phyloP scores from a whole-genome alignment of 2,113 vertebrate species.

The Aix galericulata region DNA sequence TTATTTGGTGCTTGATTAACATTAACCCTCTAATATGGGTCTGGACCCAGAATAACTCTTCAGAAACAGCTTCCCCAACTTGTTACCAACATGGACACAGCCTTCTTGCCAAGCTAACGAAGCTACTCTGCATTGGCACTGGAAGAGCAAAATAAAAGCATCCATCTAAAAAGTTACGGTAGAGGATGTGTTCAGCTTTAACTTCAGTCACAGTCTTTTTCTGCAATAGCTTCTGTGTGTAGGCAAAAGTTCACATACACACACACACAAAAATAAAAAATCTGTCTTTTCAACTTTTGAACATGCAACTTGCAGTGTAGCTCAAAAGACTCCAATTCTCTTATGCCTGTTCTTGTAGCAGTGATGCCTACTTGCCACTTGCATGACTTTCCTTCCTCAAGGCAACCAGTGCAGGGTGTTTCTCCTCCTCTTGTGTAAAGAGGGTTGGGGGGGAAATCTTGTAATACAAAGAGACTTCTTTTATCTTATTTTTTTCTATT shows the following conservation, averaged over 20 bases:
- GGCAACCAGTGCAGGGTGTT: background rate
- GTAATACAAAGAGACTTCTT: background rate
- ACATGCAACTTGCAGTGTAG: fast-evolving
- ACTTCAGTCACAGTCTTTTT: background rate
- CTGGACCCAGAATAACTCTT: background rate
- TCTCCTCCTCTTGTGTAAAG: background rate
- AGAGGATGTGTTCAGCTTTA: background rate
- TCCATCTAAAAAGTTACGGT: background rate
- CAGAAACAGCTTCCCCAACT: fast-evolving
- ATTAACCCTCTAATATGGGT: fast-evolving
- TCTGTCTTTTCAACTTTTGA: background rate
- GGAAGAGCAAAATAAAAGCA: too few relatives aligned
- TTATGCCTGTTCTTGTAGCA: fast-evolving
- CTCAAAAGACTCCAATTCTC: background rate
- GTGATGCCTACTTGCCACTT: background rate
- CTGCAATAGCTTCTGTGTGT: fast-evolving
- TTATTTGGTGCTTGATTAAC: background rate
- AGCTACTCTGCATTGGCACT: background rate
- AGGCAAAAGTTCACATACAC: background rate
- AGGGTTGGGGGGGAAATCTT: background rate
- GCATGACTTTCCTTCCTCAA: background rate
- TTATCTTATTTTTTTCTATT: background rate
- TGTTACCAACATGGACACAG: fast-evolving
- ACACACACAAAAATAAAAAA: too few relatives aligned
- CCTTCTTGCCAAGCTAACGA: background rate